Evolutionary conservation across 2,797 vertebrate species (phyloP).

Genomic region (Eulemur mongoz): DNA sequence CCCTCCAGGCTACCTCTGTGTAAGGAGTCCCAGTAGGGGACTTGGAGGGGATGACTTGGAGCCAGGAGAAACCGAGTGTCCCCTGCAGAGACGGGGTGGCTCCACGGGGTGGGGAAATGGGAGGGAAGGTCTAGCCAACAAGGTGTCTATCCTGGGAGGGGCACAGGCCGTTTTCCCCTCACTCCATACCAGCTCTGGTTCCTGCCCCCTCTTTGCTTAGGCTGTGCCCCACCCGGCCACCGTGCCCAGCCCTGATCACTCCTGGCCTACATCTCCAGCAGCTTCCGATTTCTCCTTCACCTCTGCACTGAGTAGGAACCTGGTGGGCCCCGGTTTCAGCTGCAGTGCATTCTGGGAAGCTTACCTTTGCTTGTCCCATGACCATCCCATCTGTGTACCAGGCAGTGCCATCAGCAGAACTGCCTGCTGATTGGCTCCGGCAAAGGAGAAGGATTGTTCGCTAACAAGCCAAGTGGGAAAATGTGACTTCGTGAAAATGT

Average conservation of each 20-base stretch:
- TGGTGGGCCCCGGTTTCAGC: not conserved
- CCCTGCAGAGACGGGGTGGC: not conserved
- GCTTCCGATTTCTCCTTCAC: not conserved
- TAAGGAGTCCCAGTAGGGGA: not conserved
- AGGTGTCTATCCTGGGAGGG: not conserved
- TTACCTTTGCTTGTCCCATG: not conserved
- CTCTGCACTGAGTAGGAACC: not conserved
- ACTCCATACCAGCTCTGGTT: too few species aligned
- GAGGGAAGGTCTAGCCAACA: not conserved
- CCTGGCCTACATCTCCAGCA: not conserved
- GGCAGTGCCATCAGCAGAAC: not conserved
- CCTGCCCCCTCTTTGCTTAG: not conserved
- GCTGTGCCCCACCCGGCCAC: not conserved
- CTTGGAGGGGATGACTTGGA: not conserved
- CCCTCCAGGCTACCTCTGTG: not conserved
- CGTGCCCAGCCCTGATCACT: not conserved
- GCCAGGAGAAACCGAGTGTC: not conserved
- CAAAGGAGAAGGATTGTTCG: not conserved
- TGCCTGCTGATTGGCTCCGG: not conserved
- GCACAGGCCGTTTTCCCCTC: not conserved
- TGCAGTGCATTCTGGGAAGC: slow-evolving; percentile 45
- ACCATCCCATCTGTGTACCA: not conserved
- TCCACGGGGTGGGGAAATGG: not conserved
- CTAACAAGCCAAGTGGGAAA: not conserved
- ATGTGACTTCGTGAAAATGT: slow-evolving; percentile 32